phyloP scores from a whole-genome alignment of 1,140 invertebrate genomes.

The Euwallacea fornicatus region DNA sequence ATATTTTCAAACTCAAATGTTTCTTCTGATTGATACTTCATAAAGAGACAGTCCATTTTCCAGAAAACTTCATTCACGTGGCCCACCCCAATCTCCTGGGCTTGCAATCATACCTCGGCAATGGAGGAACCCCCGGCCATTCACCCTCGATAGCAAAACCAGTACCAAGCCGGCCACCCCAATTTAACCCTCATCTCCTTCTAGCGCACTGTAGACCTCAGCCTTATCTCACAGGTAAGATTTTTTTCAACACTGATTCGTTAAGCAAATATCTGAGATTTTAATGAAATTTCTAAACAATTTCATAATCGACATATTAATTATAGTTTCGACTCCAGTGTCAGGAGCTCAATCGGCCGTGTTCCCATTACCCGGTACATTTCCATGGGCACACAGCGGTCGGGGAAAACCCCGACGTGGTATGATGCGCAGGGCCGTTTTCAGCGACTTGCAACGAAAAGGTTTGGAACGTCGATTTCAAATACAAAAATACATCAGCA shows the following conservation, averaged over 20 bases:
- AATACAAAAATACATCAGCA: slow-evolving; percentile 97
- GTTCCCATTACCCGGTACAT: slow-evolving; percentile 70
- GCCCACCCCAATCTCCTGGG: slow-evolving; percentile 50
- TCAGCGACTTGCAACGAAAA: slow-evolving; percentile 90
- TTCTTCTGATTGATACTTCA: too few relatives aligned
- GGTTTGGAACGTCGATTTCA: slow-evolving; percentile 94
- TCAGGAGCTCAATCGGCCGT: slow-evolving; percentile 56
- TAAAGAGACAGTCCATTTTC: slow-evolving; percentile 20
- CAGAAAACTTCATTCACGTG: slow-evolving; percentile 51
- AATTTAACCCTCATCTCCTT: slow-evolving; percentile 56
- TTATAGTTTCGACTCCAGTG: slow-evolving; percentile 47
- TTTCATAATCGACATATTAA: background rate
- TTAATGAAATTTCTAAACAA: background rate
- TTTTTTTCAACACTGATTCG: too few relatives aligned
- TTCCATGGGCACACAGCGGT: slow-evolving; percentile 78
- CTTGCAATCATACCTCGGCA: slow-evolving; percentile 49
- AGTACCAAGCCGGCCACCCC: slow-evolving; percentile 58
- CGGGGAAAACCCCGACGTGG: slow-evolving; percentile 84
- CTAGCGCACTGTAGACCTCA: slow-evolving; percentile 59
- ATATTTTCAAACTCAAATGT: too few relatives aligned
- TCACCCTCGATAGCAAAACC: slow-evolving; percentile 57
- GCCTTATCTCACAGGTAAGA: slow-evolving; percentile 60
- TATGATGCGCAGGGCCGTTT: slow-evolving; percentile 92
- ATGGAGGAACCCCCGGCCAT: slow-evolving; percentile 36
- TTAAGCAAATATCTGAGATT: too few relatives aligned